Evolutionary conservation across 2,113 vertebrate genomes (phyloP).

Genomic region (Planiliza haematocheilus): DNA sequence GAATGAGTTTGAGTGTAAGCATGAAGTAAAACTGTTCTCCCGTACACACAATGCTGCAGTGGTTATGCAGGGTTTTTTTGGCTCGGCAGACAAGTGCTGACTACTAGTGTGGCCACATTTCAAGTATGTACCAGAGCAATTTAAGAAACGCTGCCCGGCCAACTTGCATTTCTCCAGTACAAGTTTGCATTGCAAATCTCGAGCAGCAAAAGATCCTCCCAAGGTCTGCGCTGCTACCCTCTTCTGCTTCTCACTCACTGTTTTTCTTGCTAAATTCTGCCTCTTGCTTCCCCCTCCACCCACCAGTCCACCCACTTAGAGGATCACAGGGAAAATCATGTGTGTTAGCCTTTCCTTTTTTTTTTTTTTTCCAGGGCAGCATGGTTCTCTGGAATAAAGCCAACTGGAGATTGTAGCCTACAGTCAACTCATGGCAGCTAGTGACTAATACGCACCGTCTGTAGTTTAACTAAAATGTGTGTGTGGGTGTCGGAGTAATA

Average conservation of each 20-base stretch:
- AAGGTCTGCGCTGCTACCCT: constrained; percentile 30
- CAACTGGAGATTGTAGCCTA: constrained; percentile 65
- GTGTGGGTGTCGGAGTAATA: constrained; percentile 4
- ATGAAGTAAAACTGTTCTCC: constrained; percentile 14
- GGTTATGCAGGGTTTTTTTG: constrained; percentile 32
- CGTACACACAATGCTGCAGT: constrained; percentile 19
- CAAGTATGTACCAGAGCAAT: constrained; percentile 60
- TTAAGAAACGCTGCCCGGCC: constrained; percentile 60
- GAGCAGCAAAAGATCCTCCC: constrained; percentile 44
- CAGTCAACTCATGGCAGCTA: constrained; percentile 52
- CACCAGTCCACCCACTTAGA: constrained; percentile 69
- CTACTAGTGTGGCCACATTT: constrained; percentile 55
- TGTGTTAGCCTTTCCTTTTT: constrained; percentile 62
- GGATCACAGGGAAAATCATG: constrained; percentile 77
- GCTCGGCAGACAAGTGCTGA: constrained; percentile 53
- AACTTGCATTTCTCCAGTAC: constrained; percentile 41
- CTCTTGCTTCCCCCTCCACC: constrained; percentile 50
- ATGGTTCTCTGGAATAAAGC: constrained; percentile 71
- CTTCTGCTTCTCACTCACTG: constrained; percentile 52
- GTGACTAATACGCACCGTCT: constrained; percentile 49
- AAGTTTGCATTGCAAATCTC: constrained; percentile 67
- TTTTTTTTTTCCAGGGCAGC: constrained; percentile 47
- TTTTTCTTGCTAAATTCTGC: constrained; percentile 61
- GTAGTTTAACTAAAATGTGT: constrained; percentile 10
- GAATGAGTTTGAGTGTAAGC: constrained; percentile 40